phyloP scores from a whole-genome alignment of 2,888 invertebrate species.

The Vesta saturnalis region DNA sequence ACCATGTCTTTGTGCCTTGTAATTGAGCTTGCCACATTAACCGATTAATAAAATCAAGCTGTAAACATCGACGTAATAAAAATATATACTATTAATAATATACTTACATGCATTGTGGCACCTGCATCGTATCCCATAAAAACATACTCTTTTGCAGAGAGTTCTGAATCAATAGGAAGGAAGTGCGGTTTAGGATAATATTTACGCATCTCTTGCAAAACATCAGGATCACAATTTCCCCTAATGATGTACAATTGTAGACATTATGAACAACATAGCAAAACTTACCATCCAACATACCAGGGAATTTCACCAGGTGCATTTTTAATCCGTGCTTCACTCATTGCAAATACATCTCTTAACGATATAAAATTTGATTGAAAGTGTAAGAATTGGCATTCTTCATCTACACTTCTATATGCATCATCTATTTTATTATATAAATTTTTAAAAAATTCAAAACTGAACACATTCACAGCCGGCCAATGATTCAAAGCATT shows the following conservation, averaged over 20 bases:
- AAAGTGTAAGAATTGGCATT: constrained; percentile 89
- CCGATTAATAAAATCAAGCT: constrained; percentile 91
- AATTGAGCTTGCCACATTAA: constrained; percentile 96
- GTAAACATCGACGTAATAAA: not conserved
- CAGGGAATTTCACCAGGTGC: constrained; percentile 74
- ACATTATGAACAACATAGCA: not conserved
- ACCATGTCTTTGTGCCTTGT: constrained; percentile 86
- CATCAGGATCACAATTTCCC: constrained; percentile 89
- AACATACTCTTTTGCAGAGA: constrained; percentile 88
- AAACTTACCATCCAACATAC: constrained; percentile 89
- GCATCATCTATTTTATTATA: constrained; percentile 76
- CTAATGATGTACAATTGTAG: constrained; percentile 57
- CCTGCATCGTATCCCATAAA: constrained; percentile 93
- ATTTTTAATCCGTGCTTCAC: constrained; percentile 70
- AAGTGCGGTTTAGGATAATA: constrained; percentile 86
- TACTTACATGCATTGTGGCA: constrained; percentile 87
- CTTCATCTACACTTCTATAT: constrained; percentile 78
- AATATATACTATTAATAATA: constrained; percentile 20
- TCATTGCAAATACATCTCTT: constrained; percentile 82
- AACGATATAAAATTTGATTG: constrained; percentile 82
- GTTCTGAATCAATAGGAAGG: constrained; percentile 88
- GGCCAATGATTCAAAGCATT: constrained; percentile 80
- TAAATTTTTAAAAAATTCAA: constrained; percentile 73
- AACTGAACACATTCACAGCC: constrained; percentile 74
- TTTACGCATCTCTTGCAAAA: constrained; percentile 76